phyloP scores from a whole-genome alignment of 1,140 invertebrate genomes.

The Drosophila sturtevanti region DNA sequence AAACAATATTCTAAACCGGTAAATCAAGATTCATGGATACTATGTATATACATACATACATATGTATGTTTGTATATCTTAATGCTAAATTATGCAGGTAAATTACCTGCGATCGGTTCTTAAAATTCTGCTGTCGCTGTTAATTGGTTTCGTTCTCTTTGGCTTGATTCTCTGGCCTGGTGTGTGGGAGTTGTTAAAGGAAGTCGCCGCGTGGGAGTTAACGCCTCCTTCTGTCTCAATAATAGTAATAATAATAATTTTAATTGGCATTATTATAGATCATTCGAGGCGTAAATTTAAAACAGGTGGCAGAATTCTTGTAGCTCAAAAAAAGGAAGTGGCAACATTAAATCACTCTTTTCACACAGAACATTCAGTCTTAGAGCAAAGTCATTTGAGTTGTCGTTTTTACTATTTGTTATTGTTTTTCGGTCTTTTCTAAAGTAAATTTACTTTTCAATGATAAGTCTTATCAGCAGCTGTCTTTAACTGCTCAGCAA shows the following conservation, averaged over 20 bases:
- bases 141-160: slow-evolving; percentile 57
- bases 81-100: slow-evolving; percentile 73
- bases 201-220: slow-evolving; percentile 36
- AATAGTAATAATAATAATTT: slow-evolving; percentile 45
- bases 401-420: not conserved
- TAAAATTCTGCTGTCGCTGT: slow-evolving; percentile 54
- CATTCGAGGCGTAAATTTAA: slow-evolving; percentile 35
- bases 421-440: slow-evolving; percentile 2
- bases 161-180: slow-evolving; percentile 2
- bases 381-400: not conserved
- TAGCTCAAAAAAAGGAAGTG: not conserved
- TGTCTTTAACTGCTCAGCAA: not conserved
- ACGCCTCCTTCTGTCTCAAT: slow-evolving; percentile 8
- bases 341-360: not conserved
- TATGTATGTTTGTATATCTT: slow-evolving; percentile 50
- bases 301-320: slow-evolving; percentile 45
- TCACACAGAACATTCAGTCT: not conserved
- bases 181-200: slow-evolving; percentile 27
- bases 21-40: slow-evolving; percentile 38
- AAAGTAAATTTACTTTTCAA: not conserved
- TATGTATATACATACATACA: slow-evolving; percentile 10
- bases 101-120: slow-evolving; percentile 67
- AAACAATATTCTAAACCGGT: slow-evolving; percentile 50
- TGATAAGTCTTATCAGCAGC: slow-evolving; percentile 1
- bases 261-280: slow-evolving; percentile 62